phyloP scores from a whole-genome alignment of 2,797 vertebrate genomes.

The Lemur catta region DNA sequence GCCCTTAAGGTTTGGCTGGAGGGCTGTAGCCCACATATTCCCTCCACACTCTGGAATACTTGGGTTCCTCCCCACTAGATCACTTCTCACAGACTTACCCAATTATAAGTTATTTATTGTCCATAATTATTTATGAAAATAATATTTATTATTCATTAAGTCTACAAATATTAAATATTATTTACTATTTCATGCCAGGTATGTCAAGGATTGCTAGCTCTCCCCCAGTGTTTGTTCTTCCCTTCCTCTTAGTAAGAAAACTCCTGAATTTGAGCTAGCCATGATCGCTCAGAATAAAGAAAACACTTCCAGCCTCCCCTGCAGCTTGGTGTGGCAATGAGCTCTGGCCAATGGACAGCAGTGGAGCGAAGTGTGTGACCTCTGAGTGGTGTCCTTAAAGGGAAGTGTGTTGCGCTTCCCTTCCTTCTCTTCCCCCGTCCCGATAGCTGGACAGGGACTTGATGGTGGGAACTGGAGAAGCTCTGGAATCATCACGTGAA shows the following conservation, averaged over 20 bases:
- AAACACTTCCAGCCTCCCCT: not conserved
- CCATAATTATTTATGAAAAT: not conserved
- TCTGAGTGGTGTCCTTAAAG: not conserved
- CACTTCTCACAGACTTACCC: not conserved
- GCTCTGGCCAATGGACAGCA: not conserved
- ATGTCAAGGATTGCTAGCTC: not conserved
- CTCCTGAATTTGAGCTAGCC: not conserved
- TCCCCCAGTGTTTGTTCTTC: not conserved
- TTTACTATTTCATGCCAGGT: not conserved
- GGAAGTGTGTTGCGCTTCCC: not conserved
- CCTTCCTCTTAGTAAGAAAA: not conserved
- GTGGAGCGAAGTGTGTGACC: not conserved
- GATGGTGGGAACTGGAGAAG: not conserved
- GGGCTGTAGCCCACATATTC: rapidly evolving
- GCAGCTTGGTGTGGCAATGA: not conserved
- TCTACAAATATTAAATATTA: not conserved
- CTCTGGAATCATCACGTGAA: not conserved
- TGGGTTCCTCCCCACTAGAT: not conserved
- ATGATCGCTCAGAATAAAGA: not conserved
- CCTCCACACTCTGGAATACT: not conserved
- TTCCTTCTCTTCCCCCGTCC: not conserved
- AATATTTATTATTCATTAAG: not conserved
- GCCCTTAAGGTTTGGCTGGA: not conserved
- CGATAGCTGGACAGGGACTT: not conserved
- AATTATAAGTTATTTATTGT: not conserved